A percentile compares a stretch with the other conserved stretches of the same genome.
Conservation (phyloP, 2,113 vertebrate species). For the Amphilophus citrinellus region DNA sequence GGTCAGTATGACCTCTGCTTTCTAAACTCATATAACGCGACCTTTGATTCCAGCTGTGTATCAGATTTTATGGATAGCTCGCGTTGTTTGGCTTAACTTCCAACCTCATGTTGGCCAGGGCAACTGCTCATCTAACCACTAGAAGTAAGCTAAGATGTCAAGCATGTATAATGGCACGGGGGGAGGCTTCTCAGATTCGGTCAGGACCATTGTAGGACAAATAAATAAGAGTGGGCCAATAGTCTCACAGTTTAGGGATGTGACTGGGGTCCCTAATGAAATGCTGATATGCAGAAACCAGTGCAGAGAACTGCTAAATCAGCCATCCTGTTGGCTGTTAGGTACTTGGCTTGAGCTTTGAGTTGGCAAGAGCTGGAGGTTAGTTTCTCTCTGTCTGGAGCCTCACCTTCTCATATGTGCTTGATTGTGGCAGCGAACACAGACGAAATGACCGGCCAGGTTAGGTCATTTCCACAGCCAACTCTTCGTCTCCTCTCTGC, state of each 20-base stretch:
- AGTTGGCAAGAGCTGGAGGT: background rate
- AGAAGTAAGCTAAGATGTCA: background rate
- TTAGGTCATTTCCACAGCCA: background rate
- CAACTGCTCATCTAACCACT: background rate
- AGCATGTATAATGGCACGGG: background rate
- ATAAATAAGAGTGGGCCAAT: slow-evolving; percentile 3
- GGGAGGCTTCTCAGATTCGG: background rate
- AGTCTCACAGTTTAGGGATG: background rate
- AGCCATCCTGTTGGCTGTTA: slow-evolving; percentile 5
- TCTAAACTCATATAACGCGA: background rate
- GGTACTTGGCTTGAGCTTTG: background rate
- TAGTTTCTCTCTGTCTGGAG: background rate
- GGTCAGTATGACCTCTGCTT: background rate
- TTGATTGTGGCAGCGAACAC: background rate
- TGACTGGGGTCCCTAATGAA: background rate
- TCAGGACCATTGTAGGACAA: background rate
- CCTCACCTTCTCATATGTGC: background rate
- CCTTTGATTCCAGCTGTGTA: background rate
- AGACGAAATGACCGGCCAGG: background rate
- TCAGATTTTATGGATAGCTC: background rate
- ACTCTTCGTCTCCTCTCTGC: background rate
- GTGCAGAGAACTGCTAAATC: background rate
- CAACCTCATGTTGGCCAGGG: background rate
- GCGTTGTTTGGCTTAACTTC: background rate
- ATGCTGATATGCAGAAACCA: background rate